Evolutionary conservation across 2,888 invertebrate genomes (phyloP), one percentile per base, ranked within the genome.

Genomic region (Drosophila mimica): DNA sequence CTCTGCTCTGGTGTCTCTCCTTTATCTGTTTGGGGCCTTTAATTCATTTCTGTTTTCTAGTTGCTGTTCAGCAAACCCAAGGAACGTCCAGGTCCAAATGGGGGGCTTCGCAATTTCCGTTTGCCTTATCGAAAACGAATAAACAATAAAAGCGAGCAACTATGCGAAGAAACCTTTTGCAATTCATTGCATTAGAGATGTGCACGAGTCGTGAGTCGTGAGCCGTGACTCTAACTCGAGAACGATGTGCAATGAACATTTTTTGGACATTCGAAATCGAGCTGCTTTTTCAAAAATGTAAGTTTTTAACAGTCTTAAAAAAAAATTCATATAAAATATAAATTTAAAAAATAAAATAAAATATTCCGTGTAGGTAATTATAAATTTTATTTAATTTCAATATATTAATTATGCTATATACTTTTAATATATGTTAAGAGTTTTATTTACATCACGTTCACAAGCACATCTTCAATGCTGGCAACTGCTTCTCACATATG

Each of bases 71-170:
- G 83, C 68, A 78, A 82, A 79, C 67, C 83, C 83, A 83, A 86
- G 72, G 67, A 72, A 79, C 67, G 61, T 70, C 64, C 66, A 73
- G 49, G 59, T 70, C 64, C 66, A 73, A 51, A 60, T 54, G 82
- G 65, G 66, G 62, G 73, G 67, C 79, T 74, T 88, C 74, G 90
- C 89, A 87, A 90, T 87, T 87, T 87, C 86, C 86, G 90, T 83
- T 46, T 83, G 87, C 83, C 82, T 87, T 88, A 90, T 87, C 86
- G 90, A 90, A 88, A 85, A 82, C 90, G 84, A 77, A 87, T 87
- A 90, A 87, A 90, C 90, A 87, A 90, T 87, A 87, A 87, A 90
- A 73, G 69, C 71, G 68, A 64, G 74, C 73, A 80, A 83, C 81
- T 76, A 82, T 82, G 59, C 79, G 74, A 82, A 79, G 71, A 63